phyloP scores from a whole-genome alignment of 2,888 invertebrate genomes.

The Auanema freiburgensis region DNA sequence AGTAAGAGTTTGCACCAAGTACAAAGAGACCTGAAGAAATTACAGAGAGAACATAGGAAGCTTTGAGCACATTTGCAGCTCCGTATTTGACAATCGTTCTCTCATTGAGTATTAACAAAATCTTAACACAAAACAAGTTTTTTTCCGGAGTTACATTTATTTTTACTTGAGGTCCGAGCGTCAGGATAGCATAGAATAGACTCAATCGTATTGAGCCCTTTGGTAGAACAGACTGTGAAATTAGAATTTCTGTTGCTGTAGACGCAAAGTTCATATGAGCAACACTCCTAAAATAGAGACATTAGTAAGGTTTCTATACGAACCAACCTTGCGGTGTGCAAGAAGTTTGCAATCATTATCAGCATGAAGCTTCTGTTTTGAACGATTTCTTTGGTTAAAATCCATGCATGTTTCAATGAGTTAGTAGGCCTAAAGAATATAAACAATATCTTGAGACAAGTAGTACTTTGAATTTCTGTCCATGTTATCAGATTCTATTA shows the following conservation, averaged over 20 bases:
- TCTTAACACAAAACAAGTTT: conserved; percentile 22
- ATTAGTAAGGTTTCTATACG: not conserved
- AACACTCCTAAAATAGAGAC: conserved; percentile 34
- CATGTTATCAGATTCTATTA: too few relatives aligned
- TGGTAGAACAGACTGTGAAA: conserved; percentile 54
- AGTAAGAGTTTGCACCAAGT: conserved; percentile 42
- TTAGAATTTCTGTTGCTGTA: conserved; percentile 61
- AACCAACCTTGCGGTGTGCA: conserved; percentile 51
- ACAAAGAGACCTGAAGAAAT: conserved; percentile 45
- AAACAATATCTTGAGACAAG: too few relatives aligned
- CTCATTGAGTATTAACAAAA: conserved; percentile 54
- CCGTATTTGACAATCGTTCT: conserved; percentile 41
- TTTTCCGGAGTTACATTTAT: too few relatives aligned
- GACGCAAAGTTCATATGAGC: conserved; percentile 63
- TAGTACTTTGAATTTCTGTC: too few relatives aligned
- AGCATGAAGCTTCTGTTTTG: conserved; percentile 51
- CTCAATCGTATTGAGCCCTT: conserved; percentile 54
- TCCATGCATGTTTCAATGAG: conserved; percentile 14
- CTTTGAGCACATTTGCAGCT: conserved; percentile 41
- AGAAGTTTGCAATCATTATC: conserved; percentile 55
- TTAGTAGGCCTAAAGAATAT: too few relatives aligned
- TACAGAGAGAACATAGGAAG: conserved; percentile 46
- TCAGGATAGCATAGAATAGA: conserved; percentile 57
- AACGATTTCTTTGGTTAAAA: conserved; percentile 47
- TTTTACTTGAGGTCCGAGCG: conserved; percentile 53